Conservation (phyloP, 2,797 vertebrate species). For the Tachyglossus aculeatus region DNA sequence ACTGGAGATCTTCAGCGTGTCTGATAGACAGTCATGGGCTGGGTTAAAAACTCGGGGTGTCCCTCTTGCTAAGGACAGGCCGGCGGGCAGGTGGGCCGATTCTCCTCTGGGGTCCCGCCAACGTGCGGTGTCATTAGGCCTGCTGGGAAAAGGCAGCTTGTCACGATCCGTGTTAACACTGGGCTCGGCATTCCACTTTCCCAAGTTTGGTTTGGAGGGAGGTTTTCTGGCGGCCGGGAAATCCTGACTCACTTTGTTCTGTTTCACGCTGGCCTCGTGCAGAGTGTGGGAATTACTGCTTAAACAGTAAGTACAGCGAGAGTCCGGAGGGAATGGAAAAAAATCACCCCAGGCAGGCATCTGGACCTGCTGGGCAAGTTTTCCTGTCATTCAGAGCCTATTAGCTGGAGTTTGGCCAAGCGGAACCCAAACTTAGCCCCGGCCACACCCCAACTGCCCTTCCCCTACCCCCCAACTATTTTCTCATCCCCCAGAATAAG, state of each 20-base stretch:
- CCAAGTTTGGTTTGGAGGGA: not conserved
- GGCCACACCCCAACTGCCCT: too few species aligned
- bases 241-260: conserved; percentile 63
- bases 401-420: too few species aligned
- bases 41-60: too few species aligned
- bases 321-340: not conserved
- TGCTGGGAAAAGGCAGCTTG: not conserved
- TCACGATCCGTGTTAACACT: not conserved
- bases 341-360: too few species aligned
- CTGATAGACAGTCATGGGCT: too few species aligned
- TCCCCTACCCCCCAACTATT: too few species aligned
- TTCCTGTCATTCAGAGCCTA: too few species aligned
- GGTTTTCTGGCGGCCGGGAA: conserved; percentile 10
- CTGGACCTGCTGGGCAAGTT: too few species aligned
- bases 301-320: conserved; percentile 91
- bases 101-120: not conserved
- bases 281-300: conserved; percentile 98
- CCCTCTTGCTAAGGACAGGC: too few species aligned
- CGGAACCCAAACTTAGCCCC: too few species aligned
- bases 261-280: conserved; percentile 76
- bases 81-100: not conserved
- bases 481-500: too few species aligned
- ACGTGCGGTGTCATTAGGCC: not conserved
- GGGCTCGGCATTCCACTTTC: not conserved
- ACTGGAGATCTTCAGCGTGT: too few species aligned